Evolutionary conservation across 2,888 invertebrate genomes (phyloP), one percentile per base, ranked within the genome.

Genomic region (Opisthograptis luteolata): DNA sequence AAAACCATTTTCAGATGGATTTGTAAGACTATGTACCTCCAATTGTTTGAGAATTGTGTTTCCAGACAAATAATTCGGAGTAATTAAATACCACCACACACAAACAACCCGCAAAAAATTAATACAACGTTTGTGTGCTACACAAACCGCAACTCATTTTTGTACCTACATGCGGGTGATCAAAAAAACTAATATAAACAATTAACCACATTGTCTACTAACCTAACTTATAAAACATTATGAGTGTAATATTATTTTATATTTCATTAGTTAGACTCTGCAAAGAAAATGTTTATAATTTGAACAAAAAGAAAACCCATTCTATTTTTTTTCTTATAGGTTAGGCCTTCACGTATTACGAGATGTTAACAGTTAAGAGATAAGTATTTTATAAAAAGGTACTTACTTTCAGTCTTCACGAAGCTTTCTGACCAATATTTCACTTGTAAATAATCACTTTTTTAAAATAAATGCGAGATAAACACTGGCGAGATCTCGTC

Each of bases 381-480:
- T 9, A 7, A 5, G 8, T 27, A 25, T 4, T 34, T 25, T 10
- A 20, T 34, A 31, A 60, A 39, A 44, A 56, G 47, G 15, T 46
- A 79, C 84, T 76, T 63, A 84, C 85, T 77, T 66, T 66, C 45
- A 60, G 58, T 73, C 55, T 71, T 58, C 62, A 62, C 64, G 63
- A 66, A 64, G 66, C 58, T 67, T 64, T 72, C 27, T 68, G 63
- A 65, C 62, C 67, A 40, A 20, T 75, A 73, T 68, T 68, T 67
- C 85, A 88, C 86, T 85, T 81, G 80, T 83, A 87, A 86, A 86
- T 83, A 86, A 84, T 60, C 86, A 86, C 87, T 74, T 76, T 81
- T 81, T 81, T 80, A 69, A 77, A 84, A 80, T 77, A 73, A 76
- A 77, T 72, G 70, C 68, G 70, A 86, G 70, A 80, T 85, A 88